Conservation (phyloP, 2,888 invertebrate species). For the Emesis furor region DNA sequence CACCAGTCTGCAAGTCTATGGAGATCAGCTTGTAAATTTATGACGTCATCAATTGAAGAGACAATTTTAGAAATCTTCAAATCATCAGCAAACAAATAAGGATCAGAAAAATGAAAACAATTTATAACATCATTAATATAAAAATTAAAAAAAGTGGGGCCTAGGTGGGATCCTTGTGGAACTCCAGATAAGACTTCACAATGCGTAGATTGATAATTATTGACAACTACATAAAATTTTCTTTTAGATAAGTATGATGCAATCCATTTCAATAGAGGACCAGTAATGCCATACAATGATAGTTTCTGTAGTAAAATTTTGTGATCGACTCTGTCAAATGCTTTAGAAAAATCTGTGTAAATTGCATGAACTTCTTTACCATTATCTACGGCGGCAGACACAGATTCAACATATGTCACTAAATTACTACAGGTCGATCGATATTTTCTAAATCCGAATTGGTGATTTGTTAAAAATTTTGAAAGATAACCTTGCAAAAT, state of each 20-base stretch:
- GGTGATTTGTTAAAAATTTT: slow-evolving; percentile 9
- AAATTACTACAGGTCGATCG: slow-evolving; percentile 64
- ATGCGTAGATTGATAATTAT: slow-evolving; percentile 37
- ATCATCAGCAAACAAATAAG: too few relatives aligned
- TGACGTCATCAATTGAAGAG: too few relatives aligned
- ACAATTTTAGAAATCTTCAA: too few relatives aligned
- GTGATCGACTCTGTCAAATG: slow-evolving; percentile 53
- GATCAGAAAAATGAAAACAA: too few relatives aligned
- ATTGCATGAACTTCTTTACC: slow-evolving; percentile 40
- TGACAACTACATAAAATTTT: slow-evolving; percentile 50
- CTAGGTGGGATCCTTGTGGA: too few relatives aligned
- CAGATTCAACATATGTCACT: slow-evolving; percentile 14
- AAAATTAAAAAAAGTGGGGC: too few relatives aligned
- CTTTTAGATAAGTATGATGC: slow-evolving; percentile 29
- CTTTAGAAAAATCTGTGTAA: slow-evolving; percentile 48
- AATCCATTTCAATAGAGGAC: slow-evolving; percentile 15
- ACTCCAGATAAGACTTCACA: too few relatives aligned
- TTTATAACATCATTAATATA: too few relatives aligned
- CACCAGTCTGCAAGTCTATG: too few relatives aligned
- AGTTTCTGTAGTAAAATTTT: slow-evolving; percentile 36
- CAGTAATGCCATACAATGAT: neutral
- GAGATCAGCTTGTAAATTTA: too few relatives aligned
- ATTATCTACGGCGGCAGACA: slow-evolving; percentile 49
- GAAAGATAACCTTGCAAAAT: neutral
- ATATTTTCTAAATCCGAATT: slow-evolving; percentile 47